Percentiles rank a stretch among this genome's conserved stretches.
These are phyloP conservation scores for Pomatorhinus ruficollis DNA, from an alignment of 2,113 vertebrate species.

Conservation along the genomic window DNA sequence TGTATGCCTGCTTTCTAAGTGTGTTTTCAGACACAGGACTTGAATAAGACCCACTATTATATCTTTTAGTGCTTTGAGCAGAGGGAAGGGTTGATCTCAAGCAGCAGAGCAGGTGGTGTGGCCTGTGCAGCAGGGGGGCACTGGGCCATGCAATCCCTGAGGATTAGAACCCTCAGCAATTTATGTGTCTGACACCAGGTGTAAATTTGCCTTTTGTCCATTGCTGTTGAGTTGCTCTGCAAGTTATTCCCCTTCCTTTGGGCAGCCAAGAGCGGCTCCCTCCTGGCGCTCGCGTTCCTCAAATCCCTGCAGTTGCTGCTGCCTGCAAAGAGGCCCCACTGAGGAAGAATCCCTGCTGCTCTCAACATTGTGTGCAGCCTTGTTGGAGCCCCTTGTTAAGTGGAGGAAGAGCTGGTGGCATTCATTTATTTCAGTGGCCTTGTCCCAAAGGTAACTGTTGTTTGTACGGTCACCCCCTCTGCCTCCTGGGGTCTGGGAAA, in stretches of 20 bases:
- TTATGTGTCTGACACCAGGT: background rate
- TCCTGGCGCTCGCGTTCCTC: background rate
- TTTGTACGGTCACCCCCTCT: background rate
- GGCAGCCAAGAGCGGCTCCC: fast-evolving
- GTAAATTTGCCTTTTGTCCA: background rate
- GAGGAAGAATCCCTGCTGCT: background rate
- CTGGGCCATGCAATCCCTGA: background rate
- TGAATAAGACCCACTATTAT: background rate
- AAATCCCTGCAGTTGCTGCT: background rate
- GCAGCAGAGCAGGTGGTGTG: background rate
- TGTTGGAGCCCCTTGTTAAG: background rate
- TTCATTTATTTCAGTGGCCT: background rate
- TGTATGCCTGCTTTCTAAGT: background rate
- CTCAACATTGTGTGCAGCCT: background rate
- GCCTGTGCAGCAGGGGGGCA: background rate
- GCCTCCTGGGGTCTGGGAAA: background rate
- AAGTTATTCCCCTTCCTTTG: background rate
- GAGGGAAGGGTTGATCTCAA: background rate
- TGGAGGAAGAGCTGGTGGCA: background rate
- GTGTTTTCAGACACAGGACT: background rate
- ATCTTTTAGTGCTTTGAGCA: background rate
- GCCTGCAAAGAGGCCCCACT: background rate
- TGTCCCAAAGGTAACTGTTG: background rate
- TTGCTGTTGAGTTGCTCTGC: background rate
- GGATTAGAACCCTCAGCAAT: background rate